Conservation (phyloP, 2,797 vertebrate species). For the Xiphophorus birchmanni region DNA sequence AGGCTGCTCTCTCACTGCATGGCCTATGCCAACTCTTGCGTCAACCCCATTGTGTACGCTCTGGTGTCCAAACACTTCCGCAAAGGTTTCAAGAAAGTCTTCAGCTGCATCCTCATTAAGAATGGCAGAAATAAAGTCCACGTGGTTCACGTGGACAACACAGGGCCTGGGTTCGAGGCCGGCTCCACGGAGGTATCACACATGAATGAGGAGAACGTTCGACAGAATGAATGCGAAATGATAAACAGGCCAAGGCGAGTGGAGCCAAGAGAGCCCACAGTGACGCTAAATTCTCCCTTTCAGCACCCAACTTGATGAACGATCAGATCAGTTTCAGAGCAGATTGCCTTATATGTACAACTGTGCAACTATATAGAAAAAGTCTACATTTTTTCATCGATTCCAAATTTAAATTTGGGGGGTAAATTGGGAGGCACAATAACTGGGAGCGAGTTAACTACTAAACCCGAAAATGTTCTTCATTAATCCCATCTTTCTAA, state of each 20-base stretch:
- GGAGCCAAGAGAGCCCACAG: constrained; percentile 73
- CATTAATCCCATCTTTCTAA: not conserved
- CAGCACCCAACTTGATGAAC: constrained; percentile 75
- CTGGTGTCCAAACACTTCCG: constrained; percentile 91
- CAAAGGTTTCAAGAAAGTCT: constrained; percentile 91
- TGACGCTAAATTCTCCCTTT: constrained; percentile 77
- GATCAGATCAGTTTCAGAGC: constrained; percentile 18
- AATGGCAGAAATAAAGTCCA: constrained; percentile 85
- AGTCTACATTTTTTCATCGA: not conserved
- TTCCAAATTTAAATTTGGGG: constrained; percentile 1
- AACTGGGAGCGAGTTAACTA: not conserved
- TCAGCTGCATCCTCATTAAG: constrained; percentile 88
- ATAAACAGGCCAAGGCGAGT: constrained; percentile 65
- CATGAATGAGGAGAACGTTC: constrained; percentile 81
- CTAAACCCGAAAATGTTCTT: not conserved
- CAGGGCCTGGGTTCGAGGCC: constrained; percentile 83
- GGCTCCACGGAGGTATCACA: constrained; percentile 86
- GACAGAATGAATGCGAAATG: constrained; percentile 80
- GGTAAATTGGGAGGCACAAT: constrained; percentile 1
- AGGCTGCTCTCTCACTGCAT: constrained; percentile 91
- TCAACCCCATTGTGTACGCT: constrained; percentile 91
- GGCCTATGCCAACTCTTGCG: constrained; percentile 92
- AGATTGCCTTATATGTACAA: constrained; percentile 57
- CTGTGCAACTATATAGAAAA: constrained; percentile 7
- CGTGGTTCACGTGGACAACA: constrained; percentile 82